Percentiles rank a stretch among this genome's conserved stretches.
phyloP scores from a whole-genome alignment of 1,140 invertebrate genomes.

The Tribolium madens region DNA sequence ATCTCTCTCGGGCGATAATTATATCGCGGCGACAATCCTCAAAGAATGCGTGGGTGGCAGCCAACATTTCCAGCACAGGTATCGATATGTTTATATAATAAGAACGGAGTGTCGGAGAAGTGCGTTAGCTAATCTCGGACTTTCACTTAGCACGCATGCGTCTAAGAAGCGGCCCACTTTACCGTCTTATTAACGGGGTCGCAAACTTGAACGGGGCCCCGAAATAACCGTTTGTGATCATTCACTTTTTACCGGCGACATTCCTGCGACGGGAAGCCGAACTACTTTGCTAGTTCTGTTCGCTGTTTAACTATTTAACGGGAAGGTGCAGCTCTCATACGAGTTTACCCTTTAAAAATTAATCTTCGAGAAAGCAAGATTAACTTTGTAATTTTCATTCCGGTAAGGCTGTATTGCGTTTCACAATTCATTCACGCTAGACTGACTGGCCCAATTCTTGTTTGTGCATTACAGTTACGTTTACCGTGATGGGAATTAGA shows the following conservation, averaged over 20 bases:
- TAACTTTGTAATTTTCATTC: not conserved
- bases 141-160: conserved; percentile 40
- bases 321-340: not conserved
- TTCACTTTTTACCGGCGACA: conserved; percentile 31
- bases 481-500: not conserved
- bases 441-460: not conserved
- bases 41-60: not conserved
- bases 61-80: not conserved
- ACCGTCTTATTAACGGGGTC: conserved; percentile 38
- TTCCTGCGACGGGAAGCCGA: not conserved
- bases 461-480: not conserved
- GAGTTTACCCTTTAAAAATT: not conserved
- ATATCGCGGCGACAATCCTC: not conserved
- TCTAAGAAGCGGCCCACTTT: conserved; percentile 21
- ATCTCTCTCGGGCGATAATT: not conserved
- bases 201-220: conserved; percentile 36
- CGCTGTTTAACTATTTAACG: not conserved
- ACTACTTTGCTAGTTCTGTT: no score
- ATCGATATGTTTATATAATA: conserved; percentile 41
- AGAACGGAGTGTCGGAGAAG: not conserved
- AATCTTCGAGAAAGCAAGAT: not conserved
- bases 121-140: conserved; percentile 44
- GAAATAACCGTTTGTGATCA: conserved; percentile 33
- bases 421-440: not conserved
- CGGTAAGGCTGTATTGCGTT: not conserved